A percentile compares a stretch with the other conserved stretches of the same genome.
Evolutionary conservation across 2,797 vertebrate species (phyloP).

Genomic region (Rousettus madagascariensis): DNA sequence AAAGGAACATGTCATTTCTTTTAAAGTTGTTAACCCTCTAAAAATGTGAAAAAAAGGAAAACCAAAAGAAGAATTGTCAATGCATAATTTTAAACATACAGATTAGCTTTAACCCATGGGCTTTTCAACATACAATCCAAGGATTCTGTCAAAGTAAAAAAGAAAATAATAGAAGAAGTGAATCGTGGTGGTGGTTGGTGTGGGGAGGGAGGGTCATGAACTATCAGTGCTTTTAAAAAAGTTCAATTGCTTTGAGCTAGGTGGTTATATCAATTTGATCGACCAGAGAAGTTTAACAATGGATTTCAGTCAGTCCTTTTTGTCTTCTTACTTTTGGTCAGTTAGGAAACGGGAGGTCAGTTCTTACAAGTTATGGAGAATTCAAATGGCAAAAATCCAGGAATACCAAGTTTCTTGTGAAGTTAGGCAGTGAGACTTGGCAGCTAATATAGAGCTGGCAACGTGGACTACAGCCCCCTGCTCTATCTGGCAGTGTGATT

Average conservation of each 20-base stretch:
- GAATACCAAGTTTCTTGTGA: background rate
- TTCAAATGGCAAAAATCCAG: background rate
- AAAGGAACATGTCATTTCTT: constrained; percentile 52
- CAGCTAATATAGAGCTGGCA: background rate
- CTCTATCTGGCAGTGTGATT: fast-evolving
- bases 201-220: background rate
- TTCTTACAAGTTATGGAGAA: background rate
- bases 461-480: fast-evolving
- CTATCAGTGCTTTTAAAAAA: constrained; percentile 19
- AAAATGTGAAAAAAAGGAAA: background rate
- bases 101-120: constrained; percentile 44
- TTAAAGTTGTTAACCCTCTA: constrained; percentile 59
- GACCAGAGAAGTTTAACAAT: constrained; percentile 28
- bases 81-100: constrained; percentile 20
- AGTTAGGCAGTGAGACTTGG: background rate
- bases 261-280: constrained; percentile 36
- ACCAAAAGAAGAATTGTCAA: background rate
- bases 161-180: constrained; percentile 26
- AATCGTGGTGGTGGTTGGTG: background rate
- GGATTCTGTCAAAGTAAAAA: constrained; percentile 48
- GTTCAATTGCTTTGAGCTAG: background rate
- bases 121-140: constrained; percentile 42
- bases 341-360: background rate
- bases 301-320: constrained; percentile 11
- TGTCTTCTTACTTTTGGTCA: constrained; percentile 2